These are phyloP conservation scores for Etheostoma cragini DNA, from an alignment of 2,113 vertebrate species.

Conservation along the genomic window DNA sequence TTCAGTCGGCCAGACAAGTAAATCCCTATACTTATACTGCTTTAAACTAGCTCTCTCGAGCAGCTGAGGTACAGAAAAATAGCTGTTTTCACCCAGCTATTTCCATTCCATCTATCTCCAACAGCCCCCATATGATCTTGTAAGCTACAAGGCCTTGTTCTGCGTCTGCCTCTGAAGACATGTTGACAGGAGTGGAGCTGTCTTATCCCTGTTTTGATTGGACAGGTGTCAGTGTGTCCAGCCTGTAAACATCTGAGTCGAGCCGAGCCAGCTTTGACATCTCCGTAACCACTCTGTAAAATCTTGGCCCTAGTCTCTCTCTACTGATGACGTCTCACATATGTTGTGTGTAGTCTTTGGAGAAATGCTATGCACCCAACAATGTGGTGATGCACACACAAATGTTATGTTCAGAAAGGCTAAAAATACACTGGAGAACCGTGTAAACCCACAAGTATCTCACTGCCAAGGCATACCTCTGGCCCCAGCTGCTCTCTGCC, in stretches of 20 bases:
- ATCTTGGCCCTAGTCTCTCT: constrained; percentile 7
- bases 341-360: constrained; percentile 10
- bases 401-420: constrained; percentile 21
- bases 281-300: constrained; percentile 16
- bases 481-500: constrained; percentile 66
- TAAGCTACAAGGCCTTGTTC: constrained; percentile 36
- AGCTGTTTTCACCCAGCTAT: constrained; percentile 28
- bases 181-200: constrained; percentile 50
- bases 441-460: constrained; percentile 32
- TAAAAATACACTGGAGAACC: constrained; percentile 55
- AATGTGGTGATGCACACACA: neutral
- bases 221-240: constrained; percentile 63
- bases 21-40: neutral
- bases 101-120: constrained; percentile 32
- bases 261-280: constrained; percentile 28
- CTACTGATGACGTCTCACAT: neutral
- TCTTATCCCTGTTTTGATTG: constrained; percentile 46
- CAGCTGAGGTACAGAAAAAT: constrained; percentile 39
- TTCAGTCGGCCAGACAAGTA: constrained; percentile 16
- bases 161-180: constrained; percentile 39
- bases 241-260: constrained; percentile 35
- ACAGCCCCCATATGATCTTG: constrained; percentile 25
- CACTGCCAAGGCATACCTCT: constrained; percentile 51
- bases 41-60: constrained; percentile 45
- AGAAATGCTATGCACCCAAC: constrained; percentile 17